phyloP scores from a whole-genome alignment of 2,797 vertebrate species.

The Clamator glandarius region DNA sequence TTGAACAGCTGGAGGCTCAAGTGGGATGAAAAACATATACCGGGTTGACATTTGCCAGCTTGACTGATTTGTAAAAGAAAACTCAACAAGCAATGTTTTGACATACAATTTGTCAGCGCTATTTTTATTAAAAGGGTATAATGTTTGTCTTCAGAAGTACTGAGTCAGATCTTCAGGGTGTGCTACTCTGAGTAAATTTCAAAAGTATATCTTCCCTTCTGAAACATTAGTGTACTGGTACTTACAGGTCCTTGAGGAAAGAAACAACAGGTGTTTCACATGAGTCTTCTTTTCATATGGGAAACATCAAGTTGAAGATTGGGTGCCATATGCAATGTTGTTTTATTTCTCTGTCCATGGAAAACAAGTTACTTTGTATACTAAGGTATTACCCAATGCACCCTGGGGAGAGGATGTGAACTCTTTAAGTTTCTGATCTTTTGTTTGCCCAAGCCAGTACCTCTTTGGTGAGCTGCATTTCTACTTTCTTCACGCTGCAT shows the following conservation, averaged over 20 bases:
- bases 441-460: neutral
- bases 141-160: neutral
- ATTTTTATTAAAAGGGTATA: neutral
- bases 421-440: neutral
- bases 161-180: neutral
- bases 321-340: neutral
- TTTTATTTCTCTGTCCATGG: neutral
- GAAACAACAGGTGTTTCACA: neutral
- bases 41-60: neutral
- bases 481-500: neutral
- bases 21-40: neutral
- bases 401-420: neutral
- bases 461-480: neutral
- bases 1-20: neutral
- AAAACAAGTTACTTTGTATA: neutral
- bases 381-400: neutral
- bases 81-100: neutral
- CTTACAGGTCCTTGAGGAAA: neutral
- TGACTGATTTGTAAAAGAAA: neutral
- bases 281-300: neutral
- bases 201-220: neutral
- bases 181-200: neutral
- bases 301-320: neutral
- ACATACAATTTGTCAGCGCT: neutral
- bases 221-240: neutral